Conservation (phyloP, 2,113 vertebrate genomes). For the Antigone vipio region DNA sequence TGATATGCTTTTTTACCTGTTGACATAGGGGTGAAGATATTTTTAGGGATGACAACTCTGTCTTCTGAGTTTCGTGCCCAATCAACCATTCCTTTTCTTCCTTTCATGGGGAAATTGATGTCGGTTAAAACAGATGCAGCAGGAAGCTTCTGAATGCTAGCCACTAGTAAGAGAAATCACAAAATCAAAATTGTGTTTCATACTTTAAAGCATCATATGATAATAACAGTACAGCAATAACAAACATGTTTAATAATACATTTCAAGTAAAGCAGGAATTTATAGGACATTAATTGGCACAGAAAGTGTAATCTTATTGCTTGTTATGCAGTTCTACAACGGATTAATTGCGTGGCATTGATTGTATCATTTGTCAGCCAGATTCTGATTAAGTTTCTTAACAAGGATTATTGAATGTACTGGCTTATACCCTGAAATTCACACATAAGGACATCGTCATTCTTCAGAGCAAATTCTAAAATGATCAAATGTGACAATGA, state of each 20-base stretch:
- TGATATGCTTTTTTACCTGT: slow-evolving; percentile 80
- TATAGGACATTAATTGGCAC: neutral
- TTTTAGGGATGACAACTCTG: slow-evolving; percentile 96
- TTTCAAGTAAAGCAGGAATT: slow-evolving; percentile 9
- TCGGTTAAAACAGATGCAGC: slow-evolving; percentile 95
- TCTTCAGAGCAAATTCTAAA: slow-evolving; percentile 50
- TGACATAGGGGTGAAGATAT: slow-evolving; percentile 91
- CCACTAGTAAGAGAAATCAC: slow-evolving; percentile 80
- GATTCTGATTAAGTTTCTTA: slow-evolving; percentile 16
- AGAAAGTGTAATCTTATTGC: neutral
- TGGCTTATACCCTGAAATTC: neutral
- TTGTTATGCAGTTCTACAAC: neutral
- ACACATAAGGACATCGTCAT: neutral
- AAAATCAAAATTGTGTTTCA: neutral
- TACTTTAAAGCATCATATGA: neutral
- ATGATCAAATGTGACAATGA: slow-evolving; percentile 51
- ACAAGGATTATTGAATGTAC: neutral
- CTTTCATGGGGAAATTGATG: slow-evolving; percentile 99
- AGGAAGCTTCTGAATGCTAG: slow-evolving; percentile 97
- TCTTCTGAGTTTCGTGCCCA: slow-evolving; percentile 99
- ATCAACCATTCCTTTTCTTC: slow-evolving; percentile 98
- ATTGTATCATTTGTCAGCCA: neutral
- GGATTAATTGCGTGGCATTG: neutral
- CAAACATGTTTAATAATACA: neutral
- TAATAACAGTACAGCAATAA: neutral